These are phyloP conservation scores for Pocillopora damicornis DNA, from an alignment of 64 coral and sea anemone genomes.

Conservation along the genomic window DNA sequence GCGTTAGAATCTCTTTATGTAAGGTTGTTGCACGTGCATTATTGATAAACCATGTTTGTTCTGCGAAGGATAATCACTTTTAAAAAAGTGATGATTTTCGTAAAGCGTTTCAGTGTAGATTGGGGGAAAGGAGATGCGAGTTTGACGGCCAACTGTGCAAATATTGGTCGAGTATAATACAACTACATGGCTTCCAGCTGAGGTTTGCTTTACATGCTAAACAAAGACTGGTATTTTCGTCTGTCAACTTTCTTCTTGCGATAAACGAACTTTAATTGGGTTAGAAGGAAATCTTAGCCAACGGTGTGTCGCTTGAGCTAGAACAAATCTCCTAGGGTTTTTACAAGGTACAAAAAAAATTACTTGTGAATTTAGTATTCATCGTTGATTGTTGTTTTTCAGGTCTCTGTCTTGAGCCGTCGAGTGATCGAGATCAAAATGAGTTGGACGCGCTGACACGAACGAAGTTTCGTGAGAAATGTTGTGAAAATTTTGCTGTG, in stretches of 20 bases:
- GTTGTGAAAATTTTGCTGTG: neutral
- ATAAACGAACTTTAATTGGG: conserved; percentile 18
- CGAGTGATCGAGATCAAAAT: neutral
- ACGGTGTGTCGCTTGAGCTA: neutral
- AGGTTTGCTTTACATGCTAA: neutral
- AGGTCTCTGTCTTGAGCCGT: neutral
- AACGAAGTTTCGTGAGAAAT: neutral
- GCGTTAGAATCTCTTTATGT: neutral
- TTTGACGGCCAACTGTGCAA: neutral
- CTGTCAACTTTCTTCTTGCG: neutral
- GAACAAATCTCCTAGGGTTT: neutral
- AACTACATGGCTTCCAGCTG: neutral
- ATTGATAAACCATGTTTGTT: conserved; percentile 10
- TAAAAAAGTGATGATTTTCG: neutral
- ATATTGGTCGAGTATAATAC: neutral
- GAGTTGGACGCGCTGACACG: neutral
- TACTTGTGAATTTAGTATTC: conserved; percentile 1
- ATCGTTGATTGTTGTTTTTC: neutral
- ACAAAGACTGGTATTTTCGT: neutral
- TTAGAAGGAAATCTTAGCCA: neutral
- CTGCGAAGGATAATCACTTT: neutral
- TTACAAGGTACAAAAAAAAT: neutral
- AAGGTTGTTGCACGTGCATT: neutral
- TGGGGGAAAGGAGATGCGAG: neutral
- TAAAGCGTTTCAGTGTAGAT: neutral